Percentiles rank a stretch among this genome's conserved stretches.
Conservation (phyloP, 30 jellyfish, hydroid and myxozoan species). For the Pelagia noctiluca region DNA sequence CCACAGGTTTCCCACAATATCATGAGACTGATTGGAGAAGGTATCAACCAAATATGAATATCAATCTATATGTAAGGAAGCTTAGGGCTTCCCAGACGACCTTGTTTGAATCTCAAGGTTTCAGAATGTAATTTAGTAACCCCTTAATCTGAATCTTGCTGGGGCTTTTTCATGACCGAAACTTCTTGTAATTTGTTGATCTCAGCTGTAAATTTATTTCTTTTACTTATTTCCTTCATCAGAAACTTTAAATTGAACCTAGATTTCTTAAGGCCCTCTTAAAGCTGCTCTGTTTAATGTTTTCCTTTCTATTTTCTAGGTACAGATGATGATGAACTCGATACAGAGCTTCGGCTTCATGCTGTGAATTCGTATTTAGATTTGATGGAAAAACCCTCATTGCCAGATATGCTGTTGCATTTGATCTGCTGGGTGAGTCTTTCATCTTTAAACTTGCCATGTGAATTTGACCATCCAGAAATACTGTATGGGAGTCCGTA, state of each 20-base stretch:
- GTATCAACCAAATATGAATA: too few species aligned
- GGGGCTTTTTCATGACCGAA: too few species aligned
- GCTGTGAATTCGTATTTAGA: slow-evolving; percentile 81
- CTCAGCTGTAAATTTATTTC: background rate
- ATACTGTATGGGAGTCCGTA: too few species aligned
- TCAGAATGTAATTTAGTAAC: too few species aligned
- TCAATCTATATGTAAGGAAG: too few species aligned
- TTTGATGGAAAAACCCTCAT: slow-evolving; percentile 69
- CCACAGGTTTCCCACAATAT: slow-evolving; percentile 82
- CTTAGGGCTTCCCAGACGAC: too few species aligned
- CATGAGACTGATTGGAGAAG: slow-evolving; percentile 90
- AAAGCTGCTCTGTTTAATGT: background rate
- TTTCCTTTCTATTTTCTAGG: slow-evolving; percentile 18
- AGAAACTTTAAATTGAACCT: background rate
- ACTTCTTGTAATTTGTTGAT: too few species aligned
- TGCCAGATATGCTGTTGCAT: slow-evolving; percentile 80
- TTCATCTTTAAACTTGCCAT: background rate
- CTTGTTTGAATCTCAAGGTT: too few species aligned
- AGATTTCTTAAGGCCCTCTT: background rate
- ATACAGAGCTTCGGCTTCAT: slow-evolving; percentile 65
- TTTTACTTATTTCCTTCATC: background rate
- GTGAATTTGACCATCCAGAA: background rate
- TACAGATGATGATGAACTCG: slow-evolving; percentile 66
- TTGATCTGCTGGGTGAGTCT: slow-evolving; percentile 82
- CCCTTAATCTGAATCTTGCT: too few species aligned